Evolutionary conservation across 2,888 invertebrate species (phyloP), one percentile per base, ranked within the genome.

Genomic region (Polydrusus cervinus): DNA sequence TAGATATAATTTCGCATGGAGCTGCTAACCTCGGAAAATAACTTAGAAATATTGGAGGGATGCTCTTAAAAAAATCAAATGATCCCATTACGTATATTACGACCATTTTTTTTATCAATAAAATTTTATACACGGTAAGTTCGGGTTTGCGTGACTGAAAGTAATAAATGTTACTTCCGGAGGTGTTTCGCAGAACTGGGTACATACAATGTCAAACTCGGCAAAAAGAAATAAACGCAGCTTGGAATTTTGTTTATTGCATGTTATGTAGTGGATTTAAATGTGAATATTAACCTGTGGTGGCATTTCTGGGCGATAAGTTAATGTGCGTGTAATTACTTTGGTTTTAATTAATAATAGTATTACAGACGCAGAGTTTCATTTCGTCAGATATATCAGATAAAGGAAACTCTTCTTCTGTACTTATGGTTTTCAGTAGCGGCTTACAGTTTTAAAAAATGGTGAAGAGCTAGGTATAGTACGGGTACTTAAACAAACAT

Each of bases 171-270:
- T 64, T 34, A 64, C 30, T 16, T 45, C 47, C 49, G 49, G 49
- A 64, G 49, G 64, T 64, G 64, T 64, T 64, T 64, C 49, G 64
- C 25, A 49, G 64, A 64, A 64, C 49, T 49, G 30, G 47, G 25
- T 47, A 64, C 64, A 64, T 64, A 64, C 49, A 64, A 64, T 49
- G 64, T 64, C 64, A 64, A 34, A 49, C 64, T n/a, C 16, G 30
- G 47, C 49, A 49, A 64, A 64, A 64, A 64, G 45, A 64, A 64
- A 45, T 64, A 64, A 64, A 47, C 64, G 45, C 62, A n/a, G 25
- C 25, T 47, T 14, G 49, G 64, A 64, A 64, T 64, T 47, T 47
- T 14, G 64, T 64, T 64, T n/a, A 64, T 64, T 34, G 64, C 64
- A 64, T 64, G 64, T 64, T 25, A 64, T 49, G 10, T 14, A 14